Evolutionary conservation across 2,888 invertebrate species (phyloP).

Genomic region (Drosophila paramelanica): DNA sequence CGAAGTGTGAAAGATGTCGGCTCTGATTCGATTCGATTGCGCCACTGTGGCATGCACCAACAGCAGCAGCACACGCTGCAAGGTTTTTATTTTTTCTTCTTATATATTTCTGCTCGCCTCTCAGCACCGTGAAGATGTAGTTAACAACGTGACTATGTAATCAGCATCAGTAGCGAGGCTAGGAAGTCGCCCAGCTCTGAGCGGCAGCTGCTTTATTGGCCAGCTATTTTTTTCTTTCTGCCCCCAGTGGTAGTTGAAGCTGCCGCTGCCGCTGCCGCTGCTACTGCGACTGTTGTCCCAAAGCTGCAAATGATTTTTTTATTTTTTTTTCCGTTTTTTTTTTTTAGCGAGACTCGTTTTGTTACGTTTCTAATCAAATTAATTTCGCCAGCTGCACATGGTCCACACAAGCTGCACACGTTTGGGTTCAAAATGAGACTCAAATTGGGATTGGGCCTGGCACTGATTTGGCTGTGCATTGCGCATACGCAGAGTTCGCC

Average conservation of each 20-base stretch:
- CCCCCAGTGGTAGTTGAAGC: slow-evolving; percentile 9
- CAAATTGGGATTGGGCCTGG: slow-evolving; percentile 35
- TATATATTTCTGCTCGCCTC: slow-evolving; percentile 12
- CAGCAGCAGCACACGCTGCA: slow-evolving; percentile 63
- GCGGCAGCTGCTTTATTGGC: slow-evolving; percentile 39
- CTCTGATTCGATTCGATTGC: slow-evolving; percentile 76
- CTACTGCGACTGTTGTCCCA: slow-evolving; percentile 7
- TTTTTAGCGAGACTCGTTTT: slow-evolving; percentile 34
- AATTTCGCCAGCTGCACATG: slow-evolving; percentile 68
- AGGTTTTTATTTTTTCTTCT: slow-evolving; percentile 43
- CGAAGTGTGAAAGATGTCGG: slow-evolving; percentile 80
- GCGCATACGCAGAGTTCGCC: slow-evolving; percentile 69
- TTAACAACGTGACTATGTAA: slow-evolving; percentile 81
- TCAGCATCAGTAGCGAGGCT: slow-evolving; percentile 60
- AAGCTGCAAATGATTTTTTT: slow-evolving; percentile 61
- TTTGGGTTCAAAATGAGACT: slow-evolving; percentile 45
- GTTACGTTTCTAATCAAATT: slow-evolving; percentile 68
- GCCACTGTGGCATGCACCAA: slow-evolving; percentile 68
- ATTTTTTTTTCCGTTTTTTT: slow-evolving; percentile 8
- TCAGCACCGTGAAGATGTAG: slow-evolving; percentile 78
- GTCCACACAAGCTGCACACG: slow-evolving; percentile 10
- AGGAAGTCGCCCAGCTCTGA: slow-evolving; percentile 63
- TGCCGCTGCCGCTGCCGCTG: background rate
- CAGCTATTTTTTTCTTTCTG: background rate
- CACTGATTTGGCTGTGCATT: slow-evolving; percentile 44